Base-by-base conservation (phyloP, 2,113 vertebrate genomes). In the Pseudorectes ferrugineus region DNA sequence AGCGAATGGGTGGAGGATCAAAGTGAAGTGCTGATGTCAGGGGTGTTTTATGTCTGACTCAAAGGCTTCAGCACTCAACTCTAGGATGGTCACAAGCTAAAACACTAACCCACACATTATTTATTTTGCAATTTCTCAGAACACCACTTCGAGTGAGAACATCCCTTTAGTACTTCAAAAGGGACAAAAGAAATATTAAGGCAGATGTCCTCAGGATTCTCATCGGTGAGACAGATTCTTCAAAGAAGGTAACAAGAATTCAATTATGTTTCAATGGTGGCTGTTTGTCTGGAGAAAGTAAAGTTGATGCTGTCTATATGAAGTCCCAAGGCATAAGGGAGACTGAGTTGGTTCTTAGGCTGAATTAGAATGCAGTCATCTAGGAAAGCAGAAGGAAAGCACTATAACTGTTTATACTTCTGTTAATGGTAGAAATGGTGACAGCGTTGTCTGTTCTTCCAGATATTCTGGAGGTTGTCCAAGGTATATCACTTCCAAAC, bases 11-110 rank as follows among this genome's bases (percentile, higher is more conserved):
- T 85, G 66, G 73, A 22, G 74, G 45, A 89, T 88, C 85, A 65
- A 40, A 70, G 78, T 17, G 81, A 89, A 93, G 48, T 48, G 52
- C 36, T 85, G 58, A n/a, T 90, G 58, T 88, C 78, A 70, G 78
- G 33, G 33, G 66, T 76, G 80, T 84, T 96, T 94, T 66, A 86
- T 84, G 65, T 86, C 72, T 81, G 93, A 77, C 80, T 94, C 86
- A 89, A 95, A 93, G 76, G 55, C 76, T 83, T 88, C 89, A 77
- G 72, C 91, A 84, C 91, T 92, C 89, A 92, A 0, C 9, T 77
- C 67, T 77, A 73, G 54, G 72, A 85, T 67, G 67, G 59, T 76
- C 55, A 46, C 42, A 73, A 88, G 46, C 57, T 92, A 89, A 88
- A 91, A 77, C 10, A 22, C 40, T 77, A 94, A 70, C 29, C 59